Evolutionary conservation across 2,797 vertebrate species (phyloP).

Genomic region (Acanthurus tractus): DNA sequence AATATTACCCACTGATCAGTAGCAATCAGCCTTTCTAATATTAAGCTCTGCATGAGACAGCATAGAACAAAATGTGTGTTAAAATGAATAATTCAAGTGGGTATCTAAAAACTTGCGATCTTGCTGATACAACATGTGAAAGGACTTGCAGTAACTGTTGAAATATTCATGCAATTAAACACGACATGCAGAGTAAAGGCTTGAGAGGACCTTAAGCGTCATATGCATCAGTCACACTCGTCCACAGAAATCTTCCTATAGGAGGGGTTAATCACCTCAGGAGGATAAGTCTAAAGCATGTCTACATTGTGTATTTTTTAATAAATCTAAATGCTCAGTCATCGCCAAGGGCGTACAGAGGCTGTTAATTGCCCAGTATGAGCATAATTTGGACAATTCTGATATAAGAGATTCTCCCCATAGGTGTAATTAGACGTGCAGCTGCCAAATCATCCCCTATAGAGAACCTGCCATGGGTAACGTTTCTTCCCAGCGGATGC

Average conservation of each 20-base stretch:
- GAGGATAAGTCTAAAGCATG: constrained; percentile 13
- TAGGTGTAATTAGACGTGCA: constrained; percentile 82
- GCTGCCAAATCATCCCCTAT: constrained; percentile 77
- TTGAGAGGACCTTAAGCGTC: constrained; percentile 49
- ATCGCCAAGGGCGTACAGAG: constrained; percentile 45
- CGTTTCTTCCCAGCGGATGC: constrained; percentile 70
- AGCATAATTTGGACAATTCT: constrained; percentile 65
- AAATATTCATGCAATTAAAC: constrained; percentile 79
- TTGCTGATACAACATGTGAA: constrained; percentile 69
- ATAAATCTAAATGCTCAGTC: constrained; percentile 57
- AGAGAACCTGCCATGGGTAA: constrained; percentile 76
- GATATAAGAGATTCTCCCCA: constrained; percentile 76
- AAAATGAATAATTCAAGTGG: constrained; percentile 65
- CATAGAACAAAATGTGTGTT: constrained; percentile 29
- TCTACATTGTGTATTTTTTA: constrained; percentile 47
- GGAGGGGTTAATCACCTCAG: background rate
- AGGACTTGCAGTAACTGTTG: constrained; percentile 55
- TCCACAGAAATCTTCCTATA: constrained; percentile 28
- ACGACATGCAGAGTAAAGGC: constrained; percentile 47
- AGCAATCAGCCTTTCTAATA: constrained; percentile 1
- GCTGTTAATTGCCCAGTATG: constrained; percentile 68
- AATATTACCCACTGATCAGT: constrained; percentile 19
- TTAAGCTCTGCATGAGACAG: constrained; percentile 4
- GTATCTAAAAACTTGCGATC: constrained; percentile 59
- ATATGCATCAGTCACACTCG: constrained; percentile 38